Conservation (phyloP, 1,140 invertebrate species). For the Diploscapter pachys region DNA sequence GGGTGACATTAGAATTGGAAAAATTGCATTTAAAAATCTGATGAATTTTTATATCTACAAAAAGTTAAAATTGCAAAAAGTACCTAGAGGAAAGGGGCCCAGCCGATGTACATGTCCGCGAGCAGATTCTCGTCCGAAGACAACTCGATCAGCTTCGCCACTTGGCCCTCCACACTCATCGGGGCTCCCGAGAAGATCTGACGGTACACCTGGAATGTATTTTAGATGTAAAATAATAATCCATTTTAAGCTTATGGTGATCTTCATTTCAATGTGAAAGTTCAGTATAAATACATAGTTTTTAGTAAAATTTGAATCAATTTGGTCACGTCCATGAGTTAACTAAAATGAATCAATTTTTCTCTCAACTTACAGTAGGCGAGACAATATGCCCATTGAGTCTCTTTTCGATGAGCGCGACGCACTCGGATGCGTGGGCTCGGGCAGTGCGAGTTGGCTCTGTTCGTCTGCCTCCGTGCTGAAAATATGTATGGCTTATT, state of each 20-base stretch:
- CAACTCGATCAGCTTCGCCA: conserved; percentile 47
- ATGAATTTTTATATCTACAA: no score
- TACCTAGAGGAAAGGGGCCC: conserved; percentile 76
- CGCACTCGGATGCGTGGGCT: background rate
- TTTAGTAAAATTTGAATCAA: background rate
- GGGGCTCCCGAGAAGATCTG: conserved; percentile 17
- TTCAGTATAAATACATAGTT: no score
- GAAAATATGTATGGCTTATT: background rate
- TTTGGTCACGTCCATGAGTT: background rate
- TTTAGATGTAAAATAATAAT: no score
- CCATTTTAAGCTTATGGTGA: no score
- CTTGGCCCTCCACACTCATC: conserved; percentile 43
- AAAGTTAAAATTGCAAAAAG: no score
- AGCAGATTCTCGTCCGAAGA: conserved; percentile 83
- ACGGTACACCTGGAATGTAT: conserved; percentile 16
- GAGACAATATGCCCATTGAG: conserved; percentile 17
- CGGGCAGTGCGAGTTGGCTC: background rate
- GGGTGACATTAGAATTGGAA: no score
- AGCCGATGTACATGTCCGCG: conserved; percentile 92
- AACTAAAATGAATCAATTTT: no score
- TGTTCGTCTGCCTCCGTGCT: background rate
- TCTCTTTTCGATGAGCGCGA: conserved; percentile 4
- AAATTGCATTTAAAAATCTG: no score
- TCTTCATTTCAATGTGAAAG: no score
- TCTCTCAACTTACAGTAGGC: background rate